Base-by-base conservation (phyloP, 2,113 vertebrate genomes). In the Lophius piscatorius region DNA sequence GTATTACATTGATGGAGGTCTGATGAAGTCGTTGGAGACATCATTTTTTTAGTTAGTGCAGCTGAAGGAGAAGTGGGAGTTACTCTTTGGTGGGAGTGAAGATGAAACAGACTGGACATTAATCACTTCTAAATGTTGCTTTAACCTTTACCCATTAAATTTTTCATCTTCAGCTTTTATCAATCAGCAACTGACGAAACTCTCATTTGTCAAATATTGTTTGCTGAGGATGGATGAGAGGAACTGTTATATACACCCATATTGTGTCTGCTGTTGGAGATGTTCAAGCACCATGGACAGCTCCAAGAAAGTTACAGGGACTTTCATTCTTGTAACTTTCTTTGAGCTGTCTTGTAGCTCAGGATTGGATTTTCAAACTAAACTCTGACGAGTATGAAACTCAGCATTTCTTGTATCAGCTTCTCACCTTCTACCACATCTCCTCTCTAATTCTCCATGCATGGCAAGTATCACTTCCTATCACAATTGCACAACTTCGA, bases 381-480 rank as follows among this genome's bases (percentile, higher is more conserved):
- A 65, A 44, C 20, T 29, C 23, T 34, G 28, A 31, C 24, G 29
- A 45, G 51, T 52, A 58, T 48, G n/a, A 66, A 39, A 54, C n/a
- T 36, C 36, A 48, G 2, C 38, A 55, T 35, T 24, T 31, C 36
- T 28, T n/a, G 22, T 60, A 49, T 68, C 36, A 44, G 24, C 36
- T 41, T 78, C 67, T 70, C 50, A 41, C 46, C 46, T 41, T 38
- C 21, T 26, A 48, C 26, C 47, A 49, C 41, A 57, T 83, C 62
- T n/a, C 58, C 7, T 0, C 36, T 72, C 59, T 77, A 33, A 79
- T 80, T 82, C 59, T 63, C 56, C 41, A 60, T 77, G 76, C 79
- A 72, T 85, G 76, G 66, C 70, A 81, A 83, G 84, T 80, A 82
- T 84, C 67, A 61, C 63, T 78, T 88, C 81, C 87, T 79, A 84